phyloP scores from a whole-genome alignment of 2,113 vertebrate species.

The Periophthalmus modestus region DNA sequence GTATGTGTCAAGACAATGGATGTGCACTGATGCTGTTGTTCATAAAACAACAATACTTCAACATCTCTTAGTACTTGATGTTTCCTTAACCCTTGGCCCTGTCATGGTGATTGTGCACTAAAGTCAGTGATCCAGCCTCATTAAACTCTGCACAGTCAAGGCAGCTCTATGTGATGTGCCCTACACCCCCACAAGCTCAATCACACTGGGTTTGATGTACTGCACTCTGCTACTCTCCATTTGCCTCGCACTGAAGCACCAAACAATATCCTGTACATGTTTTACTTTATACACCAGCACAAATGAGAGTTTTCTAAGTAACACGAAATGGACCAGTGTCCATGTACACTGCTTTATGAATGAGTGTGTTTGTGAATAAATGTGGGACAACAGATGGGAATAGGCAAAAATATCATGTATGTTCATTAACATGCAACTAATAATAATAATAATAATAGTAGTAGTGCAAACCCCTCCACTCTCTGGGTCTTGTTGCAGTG shows the following conservation, averaged over 20 bases:
- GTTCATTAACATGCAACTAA: too few relatives aligned
- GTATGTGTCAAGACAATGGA: constrained; percentile 23
- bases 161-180: constrained; percentile 10
- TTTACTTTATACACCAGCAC: background rate
- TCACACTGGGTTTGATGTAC: constrained; percentile 2
- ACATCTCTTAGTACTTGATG: constrained; percentile 5
- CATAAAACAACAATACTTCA: constrained; percentile 44
- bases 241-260: background rate
- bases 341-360: too few relatives aligned
- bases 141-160: constrained; percentile 22
- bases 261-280: too few relatives aligned
- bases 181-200: constrained; percentile 26
- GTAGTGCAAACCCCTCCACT: background rate
- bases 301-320: background rate
- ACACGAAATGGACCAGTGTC: background rate
- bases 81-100: constrained; percentile 10
- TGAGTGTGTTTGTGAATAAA: too few relatives aligned
- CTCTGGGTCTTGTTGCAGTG: background rate
- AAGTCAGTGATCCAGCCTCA: background rate
- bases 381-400: too few relatives aligned
- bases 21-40: constrained; percentile 35
- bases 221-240: background rate
- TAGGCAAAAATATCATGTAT: too few relatives aligned
- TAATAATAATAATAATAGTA: background rate
- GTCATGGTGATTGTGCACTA: constrained; percentile 1